Conservation (phyloP, 2,888 invertebrate species). For the Megastigmus dorsalis region DNA sequence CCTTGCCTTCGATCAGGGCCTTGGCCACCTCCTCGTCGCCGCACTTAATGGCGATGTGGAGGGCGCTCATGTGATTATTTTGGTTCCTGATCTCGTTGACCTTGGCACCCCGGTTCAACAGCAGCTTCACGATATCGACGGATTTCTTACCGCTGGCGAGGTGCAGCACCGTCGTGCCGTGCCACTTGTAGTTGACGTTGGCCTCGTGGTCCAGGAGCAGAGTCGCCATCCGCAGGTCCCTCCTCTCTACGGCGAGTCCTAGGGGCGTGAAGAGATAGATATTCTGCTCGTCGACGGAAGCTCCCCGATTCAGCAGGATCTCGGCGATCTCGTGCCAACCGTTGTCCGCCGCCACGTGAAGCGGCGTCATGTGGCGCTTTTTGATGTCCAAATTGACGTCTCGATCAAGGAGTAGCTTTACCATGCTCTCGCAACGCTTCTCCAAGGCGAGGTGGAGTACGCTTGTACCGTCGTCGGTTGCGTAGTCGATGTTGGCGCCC, state of each 20-base stretch:
- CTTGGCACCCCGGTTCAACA: background rate
- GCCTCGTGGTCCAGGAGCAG: background rate
- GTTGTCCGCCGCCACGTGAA: conserved; percentile 20
- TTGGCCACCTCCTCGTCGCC: conserved; percentile 75
- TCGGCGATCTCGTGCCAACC: no score
- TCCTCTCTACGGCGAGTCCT: background rate
- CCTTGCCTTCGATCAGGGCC: conserved; percentile 77
- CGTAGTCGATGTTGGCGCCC: conserved; percentile 16
- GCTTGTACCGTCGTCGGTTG: background rate
- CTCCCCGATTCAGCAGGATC: no score
- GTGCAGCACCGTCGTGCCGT: background rate
- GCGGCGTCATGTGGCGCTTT: background rate
- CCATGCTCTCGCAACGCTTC: background rate
- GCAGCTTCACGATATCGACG: background rate
- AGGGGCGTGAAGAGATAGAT: no score
- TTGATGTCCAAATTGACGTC: background rate
- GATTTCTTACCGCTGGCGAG: background rate
- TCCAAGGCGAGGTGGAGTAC: background rate
- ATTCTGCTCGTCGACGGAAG: no score
- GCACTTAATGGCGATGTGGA: conserved; percentile 79
- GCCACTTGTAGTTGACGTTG: background rate
- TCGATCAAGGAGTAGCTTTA: background rate
- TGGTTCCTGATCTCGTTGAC: conserved; percentile 21
- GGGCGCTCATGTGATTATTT: conserved; percentile 73
- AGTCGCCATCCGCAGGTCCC: background rate